phyloP scores from a whole-genome alignment of 2,797 vertebrate genomes.

The Echiichthys vipera region DNA sequence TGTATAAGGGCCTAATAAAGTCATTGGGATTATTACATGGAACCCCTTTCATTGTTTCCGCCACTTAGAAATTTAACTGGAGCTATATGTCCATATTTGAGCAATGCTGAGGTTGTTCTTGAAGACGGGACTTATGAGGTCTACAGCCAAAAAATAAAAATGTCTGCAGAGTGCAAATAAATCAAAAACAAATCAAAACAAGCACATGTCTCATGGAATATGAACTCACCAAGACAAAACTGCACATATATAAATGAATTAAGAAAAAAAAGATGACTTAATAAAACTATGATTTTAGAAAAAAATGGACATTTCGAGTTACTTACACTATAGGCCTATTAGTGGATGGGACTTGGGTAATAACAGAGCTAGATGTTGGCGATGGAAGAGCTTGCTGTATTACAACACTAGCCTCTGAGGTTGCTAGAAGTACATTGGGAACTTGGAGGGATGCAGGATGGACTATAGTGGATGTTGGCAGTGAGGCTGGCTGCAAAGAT shows the following conservation, averaged over 20 bases:
- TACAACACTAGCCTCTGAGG: constrained; percentile 97
- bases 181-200: constrained; percentile 57
- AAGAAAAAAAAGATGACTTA: constrained; percentile 55
- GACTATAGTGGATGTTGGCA: constrained; percentile 97
- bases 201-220: constrained; percentile 69
- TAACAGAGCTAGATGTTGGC: constrained; percentile 99
- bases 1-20: not conserved
- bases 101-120: constrained; percentile 50
- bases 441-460: constrained; percentile 98
- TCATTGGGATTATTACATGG: constrained; percentile 10
- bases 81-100: constrained; percentile 42
- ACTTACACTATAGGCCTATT: constrained; percentile 99
- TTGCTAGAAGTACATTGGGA: constrained; percentile 97
- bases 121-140: constrained; percentile 13
- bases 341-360: constrained; percentile 97
- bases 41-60: not conserved
- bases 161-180: constrained; percentile 42
- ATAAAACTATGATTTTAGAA: constrained; percentile 56
- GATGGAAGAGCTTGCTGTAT: constrained; percentile 98
- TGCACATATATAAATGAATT: constrained; percentile 61
- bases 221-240: constrained; percentile 68
- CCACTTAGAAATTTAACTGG: not conserved
- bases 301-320: constrained; percentile 75
- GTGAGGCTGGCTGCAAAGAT: constrained; percentile 94
- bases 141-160: constrained; percentile 36